Conservation (phyloP, 2,888 invertebrate species). For the Craniophora ligustri region DNA sequence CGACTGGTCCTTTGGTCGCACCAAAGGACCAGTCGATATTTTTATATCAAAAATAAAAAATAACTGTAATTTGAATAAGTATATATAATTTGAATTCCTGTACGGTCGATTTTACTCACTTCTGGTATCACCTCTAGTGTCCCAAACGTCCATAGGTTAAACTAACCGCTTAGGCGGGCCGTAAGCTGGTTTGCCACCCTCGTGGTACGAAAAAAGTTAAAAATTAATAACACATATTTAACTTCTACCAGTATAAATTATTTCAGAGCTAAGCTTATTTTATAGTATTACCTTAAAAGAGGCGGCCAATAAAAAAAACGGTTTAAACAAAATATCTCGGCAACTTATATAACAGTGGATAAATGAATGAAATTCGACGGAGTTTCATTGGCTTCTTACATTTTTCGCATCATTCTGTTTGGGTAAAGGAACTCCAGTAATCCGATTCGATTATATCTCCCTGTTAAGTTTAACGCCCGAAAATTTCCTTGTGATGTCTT, state of each 20-base stretch:
- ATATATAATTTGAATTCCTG: too few species aligned
- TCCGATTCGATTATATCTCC: conserved; percentile 30
- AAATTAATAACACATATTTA: too few species aligned
- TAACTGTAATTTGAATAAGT: too few species aligned
- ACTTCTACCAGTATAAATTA: conserved; percentile 5
- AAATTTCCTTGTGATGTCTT: conserved; percentile 15
- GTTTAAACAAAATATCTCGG: conserved; percentile 1
- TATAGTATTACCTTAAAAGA: background rate
- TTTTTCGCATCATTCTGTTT: conserved; percentile 7
- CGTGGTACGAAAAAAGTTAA: too few species aligned
- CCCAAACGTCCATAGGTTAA: too few species aligned
- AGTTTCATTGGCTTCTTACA: background rate
- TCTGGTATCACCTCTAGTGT: too few species aligned
- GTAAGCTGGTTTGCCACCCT: too few species aligned
- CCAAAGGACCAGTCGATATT: background rate
- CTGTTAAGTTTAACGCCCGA: conserved; percentile 23
- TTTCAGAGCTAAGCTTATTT: background rate
- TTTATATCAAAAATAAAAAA: too few species aligned
- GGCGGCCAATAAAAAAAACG: too few species aligned
- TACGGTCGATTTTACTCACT: too few species aligned
- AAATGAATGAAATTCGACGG: background rate
- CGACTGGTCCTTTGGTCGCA: too few species aligned
- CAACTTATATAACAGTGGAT: background rate
- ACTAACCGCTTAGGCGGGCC: too few species aligned
- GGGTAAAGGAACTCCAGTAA: conserved; percentile 30